Conservation (phyloP, 2,888 invertebrate genomes). For the Drosophila gaucha region DNA sequence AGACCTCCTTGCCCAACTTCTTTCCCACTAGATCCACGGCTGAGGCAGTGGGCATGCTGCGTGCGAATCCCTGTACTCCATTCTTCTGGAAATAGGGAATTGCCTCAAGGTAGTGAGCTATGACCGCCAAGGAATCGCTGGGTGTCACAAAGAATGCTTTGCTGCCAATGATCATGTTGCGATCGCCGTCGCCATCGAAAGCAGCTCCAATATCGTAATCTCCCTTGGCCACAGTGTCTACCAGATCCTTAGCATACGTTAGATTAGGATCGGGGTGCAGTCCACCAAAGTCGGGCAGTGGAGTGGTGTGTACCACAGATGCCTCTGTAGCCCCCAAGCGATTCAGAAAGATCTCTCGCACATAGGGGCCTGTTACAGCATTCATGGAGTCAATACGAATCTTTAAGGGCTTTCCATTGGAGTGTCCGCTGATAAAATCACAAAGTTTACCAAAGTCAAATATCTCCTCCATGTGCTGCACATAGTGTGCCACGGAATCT, state of each 20-base stretch:
- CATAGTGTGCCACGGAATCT: constrained; percentile 95
- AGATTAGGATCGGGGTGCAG: constrained; percentile 99
- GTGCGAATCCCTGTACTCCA: constrained; percentile 95
- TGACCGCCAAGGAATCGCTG: constrained; percentile 97
- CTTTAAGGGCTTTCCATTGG: constrained; percentile 89
- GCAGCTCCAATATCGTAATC: constrained; percentile 93
- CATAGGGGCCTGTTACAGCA: constrained; percentile 99
- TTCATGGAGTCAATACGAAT: constrained; percentile 97
- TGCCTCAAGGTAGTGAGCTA: constrained; percentile 94
- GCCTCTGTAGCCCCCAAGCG: constrained; percentile 91
- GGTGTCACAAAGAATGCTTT: constrained; percentile 99
- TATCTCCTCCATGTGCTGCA: constrained; percentile 96
- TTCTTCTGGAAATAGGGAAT: constrained; percentile 97
- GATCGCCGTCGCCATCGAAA: constrained; percentile 99
- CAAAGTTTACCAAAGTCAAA: constrained; percentile 96
- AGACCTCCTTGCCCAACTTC: constrained; percentile 91
- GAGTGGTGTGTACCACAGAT: constrained; percentile 91
- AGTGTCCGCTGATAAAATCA: constrained; percentile 89
- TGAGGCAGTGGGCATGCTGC: constrained; percentile 99
- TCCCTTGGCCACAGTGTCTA: constrained; percentile 88
- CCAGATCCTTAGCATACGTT: constrained; percentile 93
- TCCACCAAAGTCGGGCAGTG: constrained; percentile 98
- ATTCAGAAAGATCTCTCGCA: constrained; percentile 93
- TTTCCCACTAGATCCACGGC: constrained; percentile 95
- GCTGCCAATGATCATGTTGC: constrained; percentile 98